Base-by-base conservation (phyloP, 1,140 invertebrate species). In the Heterodera carotae region DNA sequence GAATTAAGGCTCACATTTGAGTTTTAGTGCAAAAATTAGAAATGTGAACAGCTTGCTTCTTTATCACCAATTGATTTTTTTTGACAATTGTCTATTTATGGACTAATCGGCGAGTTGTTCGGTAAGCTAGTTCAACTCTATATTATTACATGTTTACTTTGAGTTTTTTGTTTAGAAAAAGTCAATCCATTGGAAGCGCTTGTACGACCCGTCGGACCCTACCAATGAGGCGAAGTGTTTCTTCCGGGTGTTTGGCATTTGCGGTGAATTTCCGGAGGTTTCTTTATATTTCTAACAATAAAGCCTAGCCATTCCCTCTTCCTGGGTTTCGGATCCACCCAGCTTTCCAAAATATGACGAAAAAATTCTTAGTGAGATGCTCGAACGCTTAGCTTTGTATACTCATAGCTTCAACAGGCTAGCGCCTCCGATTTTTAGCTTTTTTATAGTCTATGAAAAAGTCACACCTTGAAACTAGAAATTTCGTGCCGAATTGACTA, bases 231-330 rank as follows among this genome's bases (percentile, higher is more conserved):
- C 69, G 34, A 71, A 71, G 33, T 33, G 48, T 29, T n/a, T 84
- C 76, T 77, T 77, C 53, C 66, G 76, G n/a, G 67, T 77, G 53
- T 29, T 53, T 60, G 76, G 76, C 34, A 34, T 77, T n/a, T 77
- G 76, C 33, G 31, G 59, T n/a, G 69, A 77, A 39, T 72, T 56
- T 74, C 76, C 76, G 2, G 34, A 77, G 34, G 76, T 77, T 7
- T 64, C 2, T 59, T 53, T 75, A 25, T 18, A 18, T 7, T 36
- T 27, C 39, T 29, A 43, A 48, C 4, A 10, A 39, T 39, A 39
- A 39, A 39, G 4, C 36, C 4, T 10, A 39, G n/a, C n/a, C n/a
- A n/a, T n/a, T n/a, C n/a, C n/a, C n/a, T n/a, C n/a, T n/a, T n/a
- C n/a, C n/a, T 18, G 15, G 64, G n/a, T 31, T 67, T 67, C n/a